Evolutionary conservation across 2,797 vertebrate genomes (phyloP).

Genomic region (Peromyscus eremicus): DNA sequence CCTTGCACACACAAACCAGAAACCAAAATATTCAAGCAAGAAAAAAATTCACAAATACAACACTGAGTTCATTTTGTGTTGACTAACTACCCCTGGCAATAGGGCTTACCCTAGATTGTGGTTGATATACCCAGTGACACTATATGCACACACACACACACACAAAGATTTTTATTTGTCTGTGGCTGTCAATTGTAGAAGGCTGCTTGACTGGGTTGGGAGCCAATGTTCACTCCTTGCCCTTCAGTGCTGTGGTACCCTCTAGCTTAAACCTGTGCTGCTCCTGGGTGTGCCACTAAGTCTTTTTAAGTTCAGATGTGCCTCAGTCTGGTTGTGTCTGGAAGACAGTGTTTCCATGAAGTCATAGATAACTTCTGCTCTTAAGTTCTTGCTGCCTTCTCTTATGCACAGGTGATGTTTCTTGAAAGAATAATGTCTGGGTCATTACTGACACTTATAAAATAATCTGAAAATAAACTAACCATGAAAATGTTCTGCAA

Average conservation of each 20-base stretch:
- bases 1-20: neutral
- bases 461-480: neutral
- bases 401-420: neutral
- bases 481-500: neutral
- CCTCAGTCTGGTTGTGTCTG: neutral
- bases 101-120: neutral
- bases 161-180: neutral
- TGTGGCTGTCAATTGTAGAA: neutral
- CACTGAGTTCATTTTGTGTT: neutral
- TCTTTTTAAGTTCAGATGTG: neutral
- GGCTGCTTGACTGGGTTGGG: neutral
- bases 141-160: neutral
- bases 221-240: neutral
- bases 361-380: neutral
- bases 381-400: no score
- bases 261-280: neutral
- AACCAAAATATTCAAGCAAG: neutral
- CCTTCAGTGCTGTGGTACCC: neutral
- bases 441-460: neutral
- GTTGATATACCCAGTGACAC: neutral
- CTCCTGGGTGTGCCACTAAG: no score
- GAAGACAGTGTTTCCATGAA: neutral
- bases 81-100: neutral
- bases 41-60: neutral
- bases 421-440: no score